Evolutionary conservation across 2,888 invertebrate genomes (phyloP), one percentile per base, ranked within the genome.

Genomic region (Stomorhina lunata): DNA sequence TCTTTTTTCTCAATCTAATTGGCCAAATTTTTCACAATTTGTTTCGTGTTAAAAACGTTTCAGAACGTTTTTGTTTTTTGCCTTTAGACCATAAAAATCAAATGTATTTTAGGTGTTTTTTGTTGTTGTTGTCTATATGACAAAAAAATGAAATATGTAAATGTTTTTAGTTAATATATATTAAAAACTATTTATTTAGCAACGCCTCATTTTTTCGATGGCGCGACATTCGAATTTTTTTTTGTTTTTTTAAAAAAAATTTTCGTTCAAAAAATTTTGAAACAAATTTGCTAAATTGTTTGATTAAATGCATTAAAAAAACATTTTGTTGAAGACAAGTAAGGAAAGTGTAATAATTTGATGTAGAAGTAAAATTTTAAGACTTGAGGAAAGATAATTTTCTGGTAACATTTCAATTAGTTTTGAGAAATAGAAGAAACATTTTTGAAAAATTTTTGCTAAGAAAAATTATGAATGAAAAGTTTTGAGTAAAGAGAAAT

Each of bases 121-220:
- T 22, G 12, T n/a, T 20, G 50, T 27, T 29, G 7, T 55, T 10
- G 12, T 20, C 7, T 29, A 15, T 32, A 15, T 17, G 20, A 27
- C n/a, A n/a, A n/a, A 22, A 48, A 12, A 15, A 25, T 45, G 4
- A 17, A 22, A 66, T 55, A 65, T 34, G 34, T 22, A 17, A 65
- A 7, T 27, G n/a, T n/a, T n/a, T n/a, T n/a, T n/a, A n/a, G n/a
- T n/a, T n/a, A n/a, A 32, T 43, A 57, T 45, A 45, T 10, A 25
- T 43, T 57, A 45, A 25, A 17, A 15, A 22, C 57, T 65, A 50
- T 55, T 17, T 34, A 65, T 81, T 79, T 79, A 79, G 79, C 22
- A 61, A 82, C 82, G 82, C 79, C 82, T 82, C 75, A 82, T 75
- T 82, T 79, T 66, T 45, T 37, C 40, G 45, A 34, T 71, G 82